phyloP scores from a whole-genome alignment of 2,113 vertebrate species.

The Lepus americanus region DNA sequence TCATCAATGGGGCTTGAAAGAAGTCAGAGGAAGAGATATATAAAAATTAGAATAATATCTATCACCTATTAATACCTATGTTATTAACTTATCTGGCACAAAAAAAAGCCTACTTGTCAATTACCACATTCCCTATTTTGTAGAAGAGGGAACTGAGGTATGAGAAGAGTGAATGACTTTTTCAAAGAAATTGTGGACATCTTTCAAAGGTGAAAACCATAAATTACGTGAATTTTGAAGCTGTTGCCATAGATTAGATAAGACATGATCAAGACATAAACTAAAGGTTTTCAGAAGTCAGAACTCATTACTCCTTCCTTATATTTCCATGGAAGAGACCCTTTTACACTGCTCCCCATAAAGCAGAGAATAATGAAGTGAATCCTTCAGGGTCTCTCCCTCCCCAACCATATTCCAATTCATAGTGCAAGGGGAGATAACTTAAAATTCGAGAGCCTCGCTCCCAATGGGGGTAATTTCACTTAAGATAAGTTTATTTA shows the following conservation, averaged over 20 bases:
- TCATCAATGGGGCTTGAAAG: neutral
- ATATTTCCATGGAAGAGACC: neutral
- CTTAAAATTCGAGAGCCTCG: neutral
- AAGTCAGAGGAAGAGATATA: neutral
- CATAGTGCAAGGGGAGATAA: neutral
- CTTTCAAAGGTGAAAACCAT: neutral
- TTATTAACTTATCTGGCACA: neutral
- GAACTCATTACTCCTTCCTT: neutral
- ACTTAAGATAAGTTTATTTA: neutral
- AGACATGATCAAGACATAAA: neutral
- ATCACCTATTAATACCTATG: neutral
- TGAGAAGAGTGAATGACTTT: neutral
- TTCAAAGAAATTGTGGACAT: neutral
- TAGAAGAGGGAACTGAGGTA: neutral
- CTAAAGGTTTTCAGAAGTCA: neutral
- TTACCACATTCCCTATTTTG: neutral
- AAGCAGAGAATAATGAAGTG: neutral
- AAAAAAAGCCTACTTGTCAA: neutral
- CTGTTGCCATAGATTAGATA: neutral
- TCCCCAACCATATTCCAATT: neutral
- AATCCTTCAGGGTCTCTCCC: neutral
- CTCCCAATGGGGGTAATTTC: neutral
- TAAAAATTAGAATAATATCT: neutral
- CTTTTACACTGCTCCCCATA: neutral
- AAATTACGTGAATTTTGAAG: neutral